Conservation (phyloP, 92 coral and sea anemone species). For the Bergia sp. region DNA sequence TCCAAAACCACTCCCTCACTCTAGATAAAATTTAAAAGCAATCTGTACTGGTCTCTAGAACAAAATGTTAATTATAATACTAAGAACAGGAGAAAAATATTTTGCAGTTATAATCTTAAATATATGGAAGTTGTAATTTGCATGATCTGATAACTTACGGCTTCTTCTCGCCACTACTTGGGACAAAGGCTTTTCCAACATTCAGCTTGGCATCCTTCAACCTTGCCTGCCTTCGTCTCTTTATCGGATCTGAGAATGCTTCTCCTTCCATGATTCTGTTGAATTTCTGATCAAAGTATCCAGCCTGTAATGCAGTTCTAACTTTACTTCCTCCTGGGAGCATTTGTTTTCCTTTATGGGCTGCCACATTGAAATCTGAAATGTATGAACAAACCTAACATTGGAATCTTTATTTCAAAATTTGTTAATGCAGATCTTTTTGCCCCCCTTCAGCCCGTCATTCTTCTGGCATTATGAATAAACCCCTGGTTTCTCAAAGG, state of each 20-base stretch:
- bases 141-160: constrained; percentile 68
- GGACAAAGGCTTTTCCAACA: constrained; percentile 96
- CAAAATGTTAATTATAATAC: too few species aligned
- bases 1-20: too few species aligned
- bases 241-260: constrained; percentile 86
- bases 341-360: constrained; percentile 98
- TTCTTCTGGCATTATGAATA: too few species aligned
- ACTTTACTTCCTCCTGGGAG: constrained; percentile 96
- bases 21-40: too few species aligned
- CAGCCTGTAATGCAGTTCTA: constrained; percentile 82
- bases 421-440: too few species aligned
- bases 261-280: constrained; percentile 91
- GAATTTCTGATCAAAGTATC: constrained; percentile 94
- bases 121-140: not conserved
- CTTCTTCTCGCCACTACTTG: constrained; percentile 89
- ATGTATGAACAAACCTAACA: not conserved
- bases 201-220: constrained; percentile 78
- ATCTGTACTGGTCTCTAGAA: too few species aligned
- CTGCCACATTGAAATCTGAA: constrained; percentile 87
- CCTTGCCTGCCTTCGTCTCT: constrained; percentile 84
- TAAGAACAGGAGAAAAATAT: too few species aligned
- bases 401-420: too few species aligned
- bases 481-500: too few species aligned
- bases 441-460: too few species aligned
- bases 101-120: too few species aligned